Evolutionary conservation across 1,140 invertebrate species (phyloP), one percentile per base, ranked within the genome.

Genomic region (Stegodyphus dumicola): DNA sequence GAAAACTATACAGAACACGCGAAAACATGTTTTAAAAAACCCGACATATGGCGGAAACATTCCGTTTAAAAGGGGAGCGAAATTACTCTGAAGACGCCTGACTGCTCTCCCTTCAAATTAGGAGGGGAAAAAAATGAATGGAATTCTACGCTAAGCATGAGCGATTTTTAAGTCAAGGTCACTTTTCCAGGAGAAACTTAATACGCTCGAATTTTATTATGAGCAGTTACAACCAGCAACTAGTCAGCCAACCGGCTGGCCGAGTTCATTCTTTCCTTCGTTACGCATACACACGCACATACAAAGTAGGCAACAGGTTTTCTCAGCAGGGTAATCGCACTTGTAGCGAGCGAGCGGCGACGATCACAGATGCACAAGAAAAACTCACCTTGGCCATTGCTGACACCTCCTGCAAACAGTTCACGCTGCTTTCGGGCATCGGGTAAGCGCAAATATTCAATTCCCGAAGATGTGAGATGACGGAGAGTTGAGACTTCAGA

Each of bases 81-180:
- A 3, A 33, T 33, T 33, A 33, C 33, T 33, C 33, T 33, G 33
- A 33, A 33, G 33, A 33, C 33, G 3, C 1, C 33, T 3, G 33
- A 33, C 33, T 33, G 33, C 33, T 33, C 33, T 33, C 33, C 33
- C 33, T 33, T 33, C 33, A 33, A 33, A 33, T 33, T 33, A 33
- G 33, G 33, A 33, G 33, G 3, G 33, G 3, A 33, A 33, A 33
- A 33, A 33, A 33, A 33, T 33, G 78, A 60, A 71, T 80, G 78
- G 78, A 80, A 80, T 80, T 69, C 48, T 52, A 13, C 51, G 78
- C 54, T 53, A 80, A 13, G 78, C 78, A 56, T 60, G 78, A 71
- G 67, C 60, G 78, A 80, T 49, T 80, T 80, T 64, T 60, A 11
- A 73, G 78, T 80, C 78, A 80, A 80, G 78, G 78, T 80, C 78